Evolutionary conservation across 2,888 invertebrate species (phyloP).

Genomic region (Psylliodes chrysocephalus): DNA sequence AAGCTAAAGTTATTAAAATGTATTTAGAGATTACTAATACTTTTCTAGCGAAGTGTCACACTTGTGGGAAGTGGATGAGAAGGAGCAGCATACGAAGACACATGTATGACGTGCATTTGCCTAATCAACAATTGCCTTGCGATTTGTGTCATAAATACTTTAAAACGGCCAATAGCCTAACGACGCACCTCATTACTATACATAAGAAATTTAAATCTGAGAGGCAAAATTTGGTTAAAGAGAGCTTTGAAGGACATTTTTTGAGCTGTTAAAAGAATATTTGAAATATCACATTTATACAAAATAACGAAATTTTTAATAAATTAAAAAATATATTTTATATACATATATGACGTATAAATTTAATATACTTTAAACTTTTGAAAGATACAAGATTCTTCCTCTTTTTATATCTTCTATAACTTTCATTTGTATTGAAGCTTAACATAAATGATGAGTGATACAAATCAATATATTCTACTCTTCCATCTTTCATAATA

Average conservation of each 20-base stretch:
- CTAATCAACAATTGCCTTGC: slow-evolving; percentile 55
- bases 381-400: no score
- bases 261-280: no score
- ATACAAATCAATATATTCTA: no score
- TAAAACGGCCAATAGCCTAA: slow-evolving; percentile 56
- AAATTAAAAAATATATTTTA: no score
- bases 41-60: slow-evolving; percentile 56
- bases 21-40: slow-evolving; percentile 44
- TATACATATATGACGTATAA: no score
- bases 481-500: no score
- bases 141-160: slow-evolving; percentile 57
- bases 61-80: slow-evolving; percentile 57
- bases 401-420: no score
- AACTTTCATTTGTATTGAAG: no score
- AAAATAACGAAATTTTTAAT: no score
- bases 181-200: slow-evolving; percentile 56
- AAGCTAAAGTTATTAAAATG: slow-evolving; percentile 29
- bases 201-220: slow-evolving; percentile 45
- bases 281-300: no score
- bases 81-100: slow-evolving; percentile 57
- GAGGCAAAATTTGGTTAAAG: slow-evolving; percentile 16
- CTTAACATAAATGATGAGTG: no score
- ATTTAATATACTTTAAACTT: no score
- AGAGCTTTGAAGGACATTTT: slow-evolving; percentile 8
- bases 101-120: slow-evolving; percentile 56